Evolutionary conservation across 2,888 invertebrate genomes (phyloP).

Genomic region (Eustalomyia histrio): DNA sequence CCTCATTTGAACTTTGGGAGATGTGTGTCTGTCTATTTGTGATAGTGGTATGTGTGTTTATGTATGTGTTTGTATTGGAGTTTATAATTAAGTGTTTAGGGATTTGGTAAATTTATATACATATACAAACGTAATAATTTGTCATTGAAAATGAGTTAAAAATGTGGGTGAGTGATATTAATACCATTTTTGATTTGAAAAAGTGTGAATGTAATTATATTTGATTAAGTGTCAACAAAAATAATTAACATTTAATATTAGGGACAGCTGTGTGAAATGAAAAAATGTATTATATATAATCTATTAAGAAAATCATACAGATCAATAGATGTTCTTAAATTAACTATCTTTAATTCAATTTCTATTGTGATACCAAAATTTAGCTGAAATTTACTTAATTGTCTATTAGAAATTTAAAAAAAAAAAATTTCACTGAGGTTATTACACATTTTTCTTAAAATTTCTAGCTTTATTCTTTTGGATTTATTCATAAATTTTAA

Average conservation of each 20-base stretch:
- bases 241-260: slow-evolving; percentile 39
- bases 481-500: too few species aligned
- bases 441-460: too few species aligned
- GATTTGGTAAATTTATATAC: slow-evolving; percentile 31
- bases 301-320: too few species aligned
- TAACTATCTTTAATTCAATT: too few species aligned
- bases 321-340: too few species aligned
- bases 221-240: slow-evolving; percentile 47
- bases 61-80: slow-evolving; percentile 2
- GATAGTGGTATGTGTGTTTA: slow-evolving; percentile 6
- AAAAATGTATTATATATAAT: not conserved
- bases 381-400: too few species aligned
- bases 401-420: too few species aligned
- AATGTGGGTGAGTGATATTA: slow-evolving; percentile 16
- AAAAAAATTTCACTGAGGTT: too few species aligned
- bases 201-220: slow-evolving; percentile 47
- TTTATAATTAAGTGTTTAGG: slow-evolving; percentile 47
- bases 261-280: not conserved
- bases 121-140: not conserved
- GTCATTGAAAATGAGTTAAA: not conserved
- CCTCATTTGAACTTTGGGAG: slow-evolving; percentile 23
- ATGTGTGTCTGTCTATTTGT: not conserved
- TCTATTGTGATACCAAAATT: too few species aligned
- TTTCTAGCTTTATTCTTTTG: too few species aligned
- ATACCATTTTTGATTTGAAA: slow-evolving; percentile 37